These are phyloP conservation scores for Nannobrachium achirus DNA, from an alignment of 2,113 vertebrate species.

Conservation along the genomic window DNA sequence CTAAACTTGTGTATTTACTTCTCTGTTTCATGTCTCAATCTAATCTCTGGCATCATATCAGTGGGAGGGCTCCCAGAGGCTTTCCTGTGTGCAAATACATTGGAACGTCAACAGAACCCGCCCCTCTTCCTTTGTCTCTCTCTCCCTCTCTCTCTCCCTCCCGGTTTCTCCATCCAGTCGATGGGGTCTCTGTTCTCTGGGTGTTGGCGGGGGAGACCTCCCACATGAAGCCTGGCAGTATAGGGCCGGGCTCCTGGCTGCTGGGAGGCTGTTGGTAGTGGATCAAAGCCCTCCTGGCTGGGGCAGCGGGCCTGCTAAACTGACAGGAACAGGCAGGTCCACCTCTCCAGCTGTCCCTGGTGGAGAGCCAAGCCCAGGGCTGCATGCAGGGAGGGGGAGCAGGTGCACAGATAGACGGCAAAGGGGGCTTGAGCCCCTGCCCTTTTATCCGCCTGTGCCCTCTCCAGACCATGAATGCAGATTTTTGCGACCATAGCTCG, in stretches of 20 bases:
- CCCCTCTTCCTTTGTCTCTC: not conserved
- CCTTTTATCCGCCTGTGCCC: too few species aligned
- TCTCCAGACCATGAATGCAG: too few species aligned
- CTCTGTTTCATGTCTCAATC: slow-evolving; percentile 25
- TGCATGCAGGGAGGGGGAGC: not conserved
- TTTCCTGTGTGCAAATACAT: slow-evolving; percentile 36
- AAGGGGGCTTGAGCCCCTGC: too few species aligned
- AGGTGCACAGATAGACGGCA: slow-evolving; percentile 9
- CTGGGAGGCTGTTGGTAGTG: slow-evolving; percentile 53
- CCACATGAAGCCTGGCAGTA: slow-evolving; percentile 21
- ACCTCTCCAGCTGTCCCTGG: slow-evolving; percentile 59
- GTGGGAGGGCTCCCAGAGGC: not conserved
- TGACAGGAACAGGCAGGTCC: slow-evolving; percentile 55
- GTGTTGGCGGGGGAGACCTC: not conserved
- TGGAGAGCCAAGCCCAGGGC: slow-evolving; percentile 34
- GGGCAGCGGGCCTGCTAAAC: slow-evolving; percentile 58
- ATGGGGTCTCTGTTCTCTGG: not conserved
- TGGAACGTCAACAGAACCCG: slow-evolving; percentile 21
- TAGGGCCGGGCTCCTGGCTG: slow-evolving; percentile 10
- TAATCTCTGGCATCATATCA: slow-evolving; percentile 19
- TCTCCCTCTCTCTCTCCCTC: not conserved
- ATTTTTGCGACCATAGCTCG: too few species aligned
- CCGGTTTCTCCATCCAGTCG: not conserved
- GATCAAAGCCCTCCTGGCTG: slow-evolving; percentile 65
- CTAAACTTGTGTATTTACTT: not conserved